Base-by-base conservation (phyloP, 92 coral and sea anemone species). In the Ricordea florida region DNA sequence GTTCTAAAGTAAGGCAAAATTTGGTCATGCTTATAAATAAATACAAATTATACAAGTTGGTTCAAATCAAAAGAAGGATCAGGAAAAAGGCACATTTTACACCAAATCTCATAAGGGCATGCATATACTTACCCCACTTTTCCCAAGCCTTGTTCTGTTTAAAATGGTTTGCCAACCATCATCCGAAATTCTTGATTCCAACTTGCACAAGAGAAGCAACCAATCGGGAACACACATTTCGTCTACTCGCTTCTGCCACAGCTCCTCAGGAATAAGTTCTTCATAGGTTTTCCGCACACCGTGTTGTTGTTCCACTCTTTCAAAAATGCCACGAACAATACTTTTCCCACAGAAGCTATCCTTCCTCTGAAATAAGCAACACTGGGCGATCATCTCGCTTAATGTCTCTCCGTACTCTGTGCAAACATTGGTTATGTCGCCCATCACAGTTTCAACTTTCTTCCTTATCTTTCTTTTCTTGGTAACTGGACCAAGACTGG, bases 151-250 rank as follows among this genome's bases (percentile, higher is more conserved):
- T 0, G 76, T 66, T 0, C 21, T 21, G 58, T 50, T 78, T 13
- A 55, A 32, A 9, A 66, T 45, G 10, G 41, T 63, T 37, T 78
- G 76, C 76, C 84, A 78, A 18, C 76, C 84, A 30, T 52, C 29
- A 46, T 78, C 84, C 14, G 84, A 66, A 10, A 66, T 66, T 35
- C 66, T 65, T 23, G 84, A 62, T 24, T 78, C 76, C 35, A 78
- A 40, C 64, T 78, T 78, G 10, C 64, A 37, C 1, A 65, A 58
- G 23, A 51, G 42, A 22, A 65, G 28, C 33, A 59, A 48, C 85
- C 85, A 79, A 49, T 67, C 85, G 23, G 85, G 85, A 20, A 66
- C 85, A 22, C 78, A 17, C 70, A 67, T 66, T 8, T 6, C 44
- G 28, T 66, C 5, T 20, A 40, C 7, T 43, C 51, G 37, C 36